phyloP scores from a whole-genome alignment of 2,113 vertebrate genomes.

The Etheostoma cragini region DNA sequence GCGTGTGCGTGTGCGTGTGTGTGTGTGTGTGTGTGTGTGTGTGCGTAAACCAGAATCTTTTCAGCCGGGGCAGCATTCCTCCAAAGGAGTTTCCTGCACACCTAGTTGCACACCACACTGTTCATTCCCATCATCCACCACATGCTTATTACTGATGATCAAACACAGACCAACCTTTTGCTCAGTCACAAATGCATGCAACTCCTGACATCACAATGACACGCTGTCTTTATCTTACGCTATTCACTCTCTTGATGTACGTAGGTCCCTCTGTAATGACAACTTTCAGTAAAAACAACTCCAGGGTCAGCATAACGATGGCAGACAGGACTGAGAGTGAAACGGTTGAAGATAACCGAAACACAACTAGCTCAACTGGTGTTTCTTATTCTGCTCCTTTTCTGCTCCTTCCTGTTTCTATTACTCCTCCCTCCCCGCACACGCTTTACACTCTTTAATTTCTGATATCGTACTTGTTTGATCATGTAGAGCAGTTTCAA shows the following conservation, averaged over 20 bases:
- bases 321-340: slow-evolving; percentile 17
- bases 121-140: slow-evolving; percentile 29
- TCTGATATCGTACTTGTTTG: slow-evolving; percentile 58
- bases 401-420: slow-evolving; percentile 1
- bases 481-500: slow-evolving; percentile 56
- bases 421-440: slow-evolving; percentile 1
- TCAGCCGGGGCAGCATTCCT: slow-evolving; percentile 64
- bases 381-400: slow-evolving; percentile 13
- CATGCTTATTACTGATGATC: slow-evolving; percentile 51
- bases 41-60: slow-evolving; percentile 53
- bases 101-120: slow-evolving; percentile 23
- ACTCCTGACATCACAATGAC: slow-evolving; percentile 60
- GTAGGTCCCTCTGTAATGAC: slow-evolving; percentile 56
- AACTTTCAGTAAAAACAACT: slow-evolving; percentile 62
- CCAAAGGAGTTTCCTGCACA: slow-evolving; percentile 56
- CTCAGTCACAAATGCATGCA: slow-evolving; percentile 47
- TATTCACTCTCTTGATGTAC: slow-evolving; percentile 42
- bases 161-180: background rate
- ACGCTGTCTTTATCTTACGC: slow-evolving; percentile 39
- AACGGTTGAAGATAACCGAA: background rate
- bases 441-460: slow-evolving; percentile 15
- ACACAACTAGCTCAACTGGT: slow-evolving; percentile 24
- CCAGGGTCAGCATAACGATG: slow-evolving; percentile 43
- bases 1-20: slow-evolving; percentile 15
- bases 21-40: slow-evolving; percentile 13